Conservation (phyloP, 1,140 invertebrate species). For the Drosophila mauritiana region DNA sequence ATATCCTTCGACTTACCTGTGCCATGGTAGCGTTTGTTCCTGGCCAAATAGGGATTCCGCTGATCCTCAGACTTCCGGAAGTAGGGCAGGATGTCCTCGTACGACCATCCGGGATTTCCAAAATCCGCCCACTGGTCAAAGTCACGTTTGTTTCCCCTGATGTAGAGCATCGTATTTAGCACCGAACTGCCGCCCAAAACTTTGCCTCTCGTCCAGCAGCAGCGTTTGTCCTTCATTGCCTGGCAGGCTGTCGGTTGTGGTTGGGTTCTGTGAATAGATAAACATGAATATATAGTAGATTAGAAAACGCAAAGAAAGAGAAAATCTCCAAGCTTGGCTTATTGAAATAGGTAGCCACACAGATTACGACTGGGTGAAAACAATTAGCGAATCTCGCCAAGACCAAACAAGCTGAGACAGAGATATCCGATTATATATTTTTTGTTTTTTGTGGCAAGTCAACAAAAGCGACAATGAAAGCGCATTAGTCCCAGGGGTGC, state of each 20-base stretch:
- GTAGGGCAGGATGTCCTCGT: constrained; percentile 93
- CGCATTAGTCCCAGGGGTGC: constrained; percentile 51
- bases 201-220: constrained; percentile 94
- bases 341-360: neutral
- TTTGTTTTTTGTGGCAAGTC: constrained; percentile 14
- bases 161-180: constrained; percentile 95
- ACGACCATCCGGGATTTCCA: constrained; percentile 96
- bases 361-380: constrained; percentile 21
- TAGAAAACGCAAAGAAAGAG: neutral
- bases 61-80: constrained; percentile 95
- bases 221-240: constrained; percentile 92
- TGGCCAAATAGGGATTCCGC: constrained; percentile 91
- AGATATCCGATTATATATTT: constrained; percentile 18
- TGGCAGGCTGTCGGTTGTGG: constrained; percentile 93
- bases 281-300: constrained; percentile 1
- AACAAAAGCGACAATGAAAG: constrained; percentile 67
- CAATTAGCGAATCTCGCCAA: constrained; percentile 56
- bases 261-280: constrained; percentile 87
- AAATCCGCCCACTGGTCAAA: constrained; percentile 95
- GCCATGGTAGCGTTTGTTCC: constrained; percentile 88
- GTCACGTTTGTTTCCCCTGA: constrained; percentile 95
- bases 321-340: neutral
- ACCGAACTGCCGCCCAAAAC: constrained; percentile 94
- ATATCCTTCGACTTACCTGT: constrained; percentile 85
- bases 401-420: constrained; percentile 20